Evolutionary conservation across 2,113 vertebrate genomes (phyloP), one percentile per base, ranked within the genome.

Genomic region (Pangasianodon hypophthalmus): DNA sequence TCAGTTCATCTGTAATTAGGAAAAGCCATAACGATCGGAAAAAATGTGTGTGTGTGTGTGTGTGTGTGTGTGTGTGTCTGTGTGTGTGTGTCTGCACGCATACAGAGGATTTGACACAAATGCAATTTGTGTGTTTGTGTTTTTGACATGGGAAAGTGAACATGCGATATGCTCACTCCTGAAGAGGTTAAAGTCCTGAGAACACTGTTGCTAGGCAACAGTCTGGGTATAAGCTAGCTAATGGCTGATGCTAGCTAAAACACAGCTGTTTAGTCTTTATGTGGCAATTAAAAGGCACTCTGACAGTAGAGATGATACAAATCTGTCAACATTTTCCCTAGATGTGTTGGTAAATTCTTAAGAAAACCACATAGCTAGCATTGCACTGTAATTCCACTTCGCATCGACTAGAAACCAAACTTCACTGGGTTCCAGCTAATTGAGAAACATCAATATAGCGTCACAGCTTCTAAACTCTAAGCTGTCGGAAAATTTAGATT

Each of bases 1-100:
- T 86, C 44, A 71, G 29, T 71, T 86, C n/a, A 71, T 86, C 50
- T 87, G 67, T 87, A 87, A 77, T 75, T 58, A 56, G 52, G n/a
- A 37, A 83, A 83, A 56, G 9, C 37, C 5, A 1, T 16, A 48
- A 50, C 4, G 14, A n/a, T 54, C 1, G 18, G 18, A 83, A 58
- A 84, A 62, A 13, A 6, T 50, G n/a, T 44, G 6, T 60, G 3
- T 84, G 4, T 60, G 52, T 54, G 80, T 82, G n/a, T 73, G 69
- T 41, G 32, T 71, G 69, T 71, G 75, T 79, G 75, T 50, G 44
- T 79, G 21, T 79, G 44, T 79, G 44, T 79, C 44, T 77, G 75
- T 48, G 44, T 48, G 73, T 29, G 24, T 14, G 44, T 50, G 32
- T 50, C 46, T 29, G 46, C 16, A 26, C n/a, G 77, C 77, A 50